These are phyloP conservation scores for Andricus curvator DNA, from an alignment of 2,888 invertebrate genomes.

Conservation along the genomic window DNA sequence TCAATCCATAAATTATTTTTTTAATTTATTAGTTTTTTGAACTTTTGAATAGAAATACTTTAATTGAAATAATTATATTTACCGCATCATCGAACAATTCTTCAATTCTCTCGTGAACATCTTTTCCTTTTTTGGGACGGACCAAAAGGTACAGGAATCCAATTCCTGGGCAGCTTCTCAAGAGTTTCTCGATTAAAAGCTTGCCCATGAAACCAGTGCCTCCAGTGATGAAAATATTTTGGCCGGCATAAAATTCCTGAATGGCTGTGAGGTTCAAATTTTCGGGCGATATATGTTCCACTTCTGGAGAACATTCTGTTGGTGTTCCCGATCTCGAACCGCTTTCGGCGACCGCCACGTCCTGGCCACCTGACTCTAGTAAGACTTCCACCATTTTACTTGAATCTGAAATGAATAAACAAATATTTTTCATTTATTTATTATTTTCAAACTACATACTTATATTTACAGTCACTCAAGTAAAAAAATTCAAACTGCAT, in stretches of 20 bases:
- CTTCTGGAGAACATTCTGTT: conserved; percentile 62
- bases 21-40: too few relatives aligned
- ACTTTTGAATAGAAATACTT: too few relatives aligned
- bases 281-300: conserved; percentile 53
- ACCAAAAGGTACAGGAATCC: conserved; percentile 82
- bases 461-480: too few relatives aligned
- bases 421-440: not conserved
- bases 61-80: conserved; percentile 47
- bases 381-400: conserved; percentile 74
- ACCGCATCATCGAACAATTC: conserved; percentile 79
- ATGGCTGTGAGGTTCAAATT: conserved; percentile 70
- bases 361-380: conserved; percentile 74
- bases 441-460: not conserved
- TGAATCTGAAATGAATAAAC: conserved; percentile 7
- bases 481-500: too few relatives aligned
- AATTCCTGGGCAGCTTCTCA: conserved; percentile 82
- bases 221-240: conserved; percentile 82
- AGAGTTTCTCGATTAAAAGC: conserved; percentile 85
- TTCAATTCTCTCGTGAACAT: conserved; percentile 79
- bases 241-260: conserved; percentile 80
- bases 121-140: conserved; percentile 81
- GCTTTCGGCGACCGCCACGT: conserved; percentile 69
- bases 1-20: too few relatives aligned
- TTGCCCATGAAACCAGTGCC: conserved; percentile 86
- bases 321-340: conserved; percentile 64